Evolutionary conservation across 2,888 invertebrate genomes (phyloP).

Genomic region (Andricus curvator): DNA sequence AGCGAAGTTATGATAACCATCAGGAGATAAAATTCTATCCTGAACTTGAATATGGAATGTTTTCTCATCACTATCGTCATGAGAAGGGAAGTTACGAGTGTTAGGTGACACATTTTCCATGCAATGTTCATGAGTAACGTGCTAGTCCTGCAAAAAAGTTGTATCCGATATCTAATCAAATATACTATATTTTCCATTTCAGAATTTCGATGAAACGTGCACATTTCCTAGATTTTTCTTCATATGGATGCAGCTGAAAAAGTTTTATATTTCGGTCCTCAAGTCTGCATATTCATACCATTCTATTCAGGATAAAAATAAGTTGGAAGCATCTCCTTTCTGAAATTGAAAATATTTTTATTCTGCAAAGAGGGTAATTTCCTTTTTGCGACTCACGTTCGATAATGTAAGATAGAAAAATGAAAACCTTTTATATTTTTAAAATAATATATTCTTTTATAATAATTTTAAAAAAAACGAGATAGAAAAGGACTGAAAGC

Average conservation of each 20-base stretch:
- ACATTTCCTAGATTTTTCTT: not conserved
- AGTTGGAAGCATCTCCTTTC: not conserved
- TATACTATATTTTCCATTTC: not conserved
- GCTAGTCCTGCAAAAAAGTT: no score
- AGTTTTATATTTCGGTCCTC: not conserved
- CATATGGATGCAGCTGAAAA: not conserved
- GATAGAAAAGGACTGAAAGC: not conserved
- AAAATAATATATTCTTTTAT: not conserved
- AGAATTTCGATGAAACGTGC: not conserved
- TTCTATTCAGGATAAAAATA: not conserved
- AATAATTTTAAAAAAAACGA: slow-evolving; percentile 17
- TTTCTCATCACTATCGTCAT: not conserved
- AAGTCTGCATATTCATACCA: not conserved
- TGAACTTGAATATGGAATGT: not conserved
- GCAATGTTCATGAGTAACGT: no score
- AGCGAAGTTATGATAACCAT: not conserved
- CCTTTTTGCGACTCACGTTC: not conserved
- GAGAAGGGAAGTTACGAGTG: not conserved
- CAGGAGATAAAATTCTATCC: not conserved
- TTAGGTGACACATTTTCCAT: not conserved
- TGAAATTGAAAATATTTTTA: not conserved
- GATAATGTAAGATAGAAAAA: not conserved
- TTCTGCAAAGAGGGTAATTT: not conserved
- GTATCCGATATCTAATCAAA: no score
- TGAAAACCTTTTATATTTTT: not conserved